Conservation (phyloP, 53 echinoderm and acorn worm genomes). For the Stichopus horrens region DNA sequence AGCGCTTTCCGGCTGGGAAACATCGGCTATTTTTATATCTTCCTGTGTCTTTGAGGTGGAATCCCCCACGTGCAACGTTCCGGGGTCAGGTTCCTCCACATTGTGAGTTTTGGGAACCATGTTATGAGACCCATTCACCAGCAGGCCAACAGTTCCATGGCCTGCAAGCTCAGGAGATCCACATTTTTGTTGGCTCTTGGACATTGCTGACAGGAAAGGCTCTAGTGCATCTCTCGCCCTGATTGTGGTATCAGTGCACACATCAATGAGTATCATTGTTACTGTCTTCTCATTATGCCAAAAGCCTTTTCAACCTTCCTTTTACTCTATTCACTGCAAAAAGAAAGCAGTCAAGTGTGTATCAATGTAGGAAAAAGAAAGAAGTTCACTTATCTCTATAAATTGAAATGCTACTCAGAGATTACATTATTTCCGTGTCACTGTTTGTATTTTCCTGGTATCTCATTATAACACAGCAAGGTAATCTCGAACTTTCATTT, state of each 20-base stretch:
- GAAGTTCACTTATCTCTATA: too few relatives aligned
- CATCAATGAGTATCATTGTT: slow-evolving; percentile 47
- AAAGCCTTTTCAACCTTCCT: neutral
- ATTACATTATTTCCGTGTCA: too few relatives aligned
- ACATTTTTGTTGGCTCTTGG: neutral
- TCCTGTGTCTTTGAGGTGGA: slow-evolving; percentile 13
- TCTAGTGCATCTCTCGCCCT: neutral
- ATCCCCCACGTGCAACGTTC: neutral
- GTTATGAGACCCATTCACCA: slow-evolving; percentile 17
- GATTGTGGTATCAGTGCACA: neutral
- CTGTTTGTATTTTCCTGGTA: too few relatives aligned
- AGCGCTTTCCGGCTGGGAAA: neutral
- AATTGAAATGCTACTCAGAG: too few relatives aligned
- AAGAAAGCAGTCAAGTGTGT: neutral
- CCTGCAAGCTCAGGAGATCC: slow-evolving; percentile 17
- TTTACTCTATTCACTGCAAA: neutral
- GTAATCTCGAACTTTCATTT: too few relatives aligned
- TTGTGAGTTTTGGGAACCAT: slow-evolving; percentile 8
- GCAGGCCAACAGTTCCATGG: neutral
- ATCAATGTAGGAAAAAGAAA: neutral
- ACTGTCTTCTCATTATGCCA: slow-evolving; percentile 9
- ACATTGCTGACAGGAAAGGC: slow-evolving; percentile 4
- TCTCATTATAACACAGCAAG: too few relatives aligned
- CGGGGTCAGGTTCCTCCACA: neutral
- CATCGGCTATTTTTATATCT: slow-evolving; percentile 4